These are phyloP conservation scores for Delphinus delphis DNA, from an alignment of 2,113 vertebrate genomes.

Conservation along the genomic window DNA sequence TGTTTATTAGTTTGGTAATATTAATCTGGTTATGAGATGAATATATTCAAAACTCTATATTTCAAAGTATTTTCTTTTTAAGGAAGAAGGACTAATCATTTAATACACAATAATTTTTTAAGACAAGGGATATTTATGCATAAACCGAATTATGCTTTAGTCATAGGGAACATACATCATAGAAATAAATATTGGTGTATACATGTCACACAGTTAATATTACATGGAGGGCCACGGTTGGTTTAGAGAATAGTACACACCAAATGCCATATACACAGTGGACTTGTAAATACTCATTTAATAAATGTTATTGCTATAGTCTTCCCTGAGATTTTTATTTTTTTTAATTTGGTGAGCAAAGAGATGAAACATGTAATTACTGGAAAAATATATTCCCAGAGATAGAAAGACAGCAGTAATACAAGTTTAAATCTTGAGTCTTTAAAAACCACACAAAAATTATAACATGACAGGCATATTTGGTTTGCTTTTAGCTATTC, in stretches of 20 bases:
- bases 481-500: neutral
- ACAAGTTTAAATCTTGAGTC: neutral
- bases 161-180: neutral
- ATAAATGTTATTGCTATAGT: neutral
- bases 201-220: neutral
- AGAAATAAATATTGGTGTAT: neutral
- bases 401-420: neutral
- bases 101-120: neutral
- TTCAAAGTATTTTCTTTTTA: neutral
- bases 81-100: neutral
- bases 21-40: neutral
- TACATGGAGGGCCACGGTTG: neutral
- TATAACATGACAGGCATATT: neutral
- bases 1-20: neutral
- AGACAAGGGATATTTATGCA: neutral
- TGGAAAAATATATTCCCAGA: neutral
- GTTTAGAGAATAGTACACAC: neutral
- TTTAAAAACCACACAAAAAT: neutral
- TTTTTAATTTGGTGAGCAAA: neutral
- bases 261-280: neutral
- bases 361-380: neutral
- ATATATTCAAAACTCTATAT: neutral
- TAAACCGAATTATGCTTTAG: neutral
- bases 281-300: neutral
- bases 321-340: neutral